phyloP scores from a whole-genome alignment of 2,797 vertebrate species.

The Capromys pilorides region DNA sequence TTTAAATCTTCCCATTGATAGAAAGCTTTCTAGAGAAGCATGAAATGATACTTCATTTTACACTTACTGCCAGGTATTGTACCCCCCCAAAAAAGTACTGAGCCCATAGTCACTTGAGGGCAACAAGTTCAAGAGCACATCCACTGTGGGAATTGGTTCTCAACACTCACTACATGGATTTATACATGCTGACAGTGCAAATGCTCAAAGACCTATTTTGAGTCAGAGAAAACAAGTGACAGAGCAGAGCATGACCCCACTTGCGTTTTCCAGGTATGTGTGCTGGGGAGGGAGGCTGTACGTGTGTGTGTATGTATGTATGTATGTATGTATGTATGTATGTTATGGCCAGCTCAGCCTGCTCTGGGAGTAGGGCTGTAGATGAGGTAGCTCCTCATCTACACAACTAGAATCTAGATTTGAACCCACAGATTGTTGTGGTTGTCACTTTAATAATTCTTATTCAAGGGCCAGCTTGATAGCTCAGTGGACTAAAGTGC shows the following conservation, averaged over 20 bases:
- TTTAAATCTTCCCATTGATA: conserved; percentile 42
- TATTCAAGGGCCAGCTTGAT: neutral
- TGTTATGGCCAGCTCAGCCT: no score
- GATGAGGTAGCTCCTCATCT: neutral
- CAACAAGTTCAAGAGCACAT: neutral
- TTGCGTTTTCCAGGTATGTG: conserved; percentile 27
- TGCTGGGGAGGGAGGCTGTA: neutral
- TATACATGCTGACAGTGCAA: neutral
- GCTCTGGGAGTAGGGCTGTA: no score
- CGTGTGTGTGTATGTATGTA: no score
- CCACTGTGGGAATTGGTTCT: neutral
- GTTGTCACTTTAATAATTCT: conserved; percentile 27
- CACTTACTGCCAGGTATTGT: neutral
- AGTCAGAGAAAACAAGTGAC: neutral
- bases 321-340: no score
- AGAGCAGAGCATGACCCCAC: neutral
- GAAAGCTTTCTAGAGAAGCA: conserved; percentile 52
- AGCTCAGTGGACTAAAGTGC: no score
- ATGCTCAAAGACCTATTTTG: conserved; percentile 24
- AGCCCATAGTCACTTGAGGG: neutral
- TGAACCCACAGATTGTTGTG: neutral
- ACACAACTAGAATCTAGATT: conserved; percentile 38
- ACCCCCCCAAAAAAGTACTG: neutral
- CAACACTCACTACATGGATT: neutral
- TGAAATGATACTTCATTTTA: conserved; percentile 25